phyloP scores from a whole-genome alignment of 2,113 vertebrate genomes.

The Spea bombifrons region DNA sequence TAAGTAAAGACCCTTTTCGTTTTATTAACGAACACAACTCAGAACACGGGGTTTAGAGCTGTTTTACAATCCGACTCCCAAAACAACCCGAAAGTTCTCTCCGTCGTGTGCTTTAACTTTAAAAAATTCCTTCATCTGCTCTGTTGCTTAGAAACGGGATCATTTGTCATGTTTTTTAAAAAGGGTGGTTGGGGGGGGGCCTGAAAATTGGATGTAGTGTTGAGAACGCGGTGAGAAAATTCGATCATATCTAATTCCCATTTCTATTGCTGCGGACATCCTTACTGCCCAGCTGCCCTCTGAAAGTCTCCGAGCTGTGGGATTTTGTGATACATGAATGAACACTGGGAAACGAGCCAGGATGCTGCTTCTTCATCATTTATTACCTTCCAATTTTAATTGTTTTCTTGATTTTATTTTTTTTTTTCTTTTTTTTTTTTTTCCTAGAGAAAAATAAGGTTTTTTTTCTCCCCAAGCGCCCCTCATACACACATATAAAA shows the following conservation, averaged over 20 bases:
- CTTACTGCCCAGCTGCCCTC: conserved; percentile 74
- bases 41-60: conserved; percentile 26
- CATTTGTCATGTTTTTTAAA: conserved; percentile 66
- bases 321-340: conserved; percentile 73
- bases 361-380: conserved; percentile 69
- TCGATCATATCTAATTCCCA: conserved; percentile 72
- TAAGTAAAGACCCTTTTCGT: conserved; percentile 18
- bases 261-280: conserved; percentile 69
- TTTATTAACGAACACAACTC: conserved; percentile 28
- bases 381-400: conserved; percentile 79
- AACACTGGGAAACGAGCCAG: conserved; percentile 70
- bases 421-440: conserved; percentile 60
- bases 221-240: conserved; percentile 63
- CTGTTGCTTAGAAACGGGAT: conserved; percentile 74
- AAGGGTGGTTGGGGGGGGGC: conserved; percentile 49
- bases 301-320: conserved; percentile 62
- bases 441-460: conserved; percentile 59
- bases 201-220: conserved; percentile 63
- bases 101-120: conserved; percentile 64
- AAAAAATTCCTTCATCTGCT: conserved; percentile 60
- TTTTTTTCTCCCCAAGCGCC: conserved; percentile 44
- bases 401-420: conserved; percentile 64
- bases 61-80: conserved; percentile 40
- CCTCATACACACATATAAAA: conserved; percentile 41
- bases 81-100: conserved; percentile 49